Evolutionary conservation across 2,113 vertebrate species (phyloP).

Genomic region (Bostrychus sinensis): DNA sequence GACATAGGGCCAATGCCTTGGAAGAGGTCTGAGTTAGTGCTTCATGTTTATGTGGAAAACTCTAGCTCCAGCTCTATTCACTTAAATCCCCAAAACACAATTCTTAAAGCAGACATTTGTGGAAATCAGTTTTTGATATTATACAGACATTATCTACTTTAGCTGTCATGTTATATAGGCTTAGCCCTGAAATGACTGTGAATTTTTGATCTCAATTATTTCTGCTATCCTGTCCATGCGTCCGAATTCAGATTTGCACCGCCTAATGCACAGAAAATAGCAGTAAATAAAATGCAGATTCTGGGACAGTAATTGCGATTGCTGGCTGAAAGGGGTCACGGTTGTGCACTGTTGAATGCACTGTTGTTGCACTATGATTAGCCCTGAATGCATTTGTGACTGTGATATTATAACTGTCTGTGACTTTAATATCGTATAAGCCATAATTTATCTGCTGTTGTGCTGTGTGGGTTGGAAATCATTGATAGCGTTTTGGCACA

Average conservation of each 20-base stretch:
- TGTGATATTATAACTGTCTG: slow-evolving; percentile 54
- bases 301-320: slow-evolving; percentile 41
- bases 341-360: slow-evolving; percentile 37
- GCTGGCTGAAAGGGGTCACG: slow-evolving; percentile 58
- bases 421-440: slow-evolving; percentile 52
- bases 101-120: background rate
- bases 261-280: slow-evolving; percentile 40
- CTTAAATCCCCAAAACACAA: background rate
- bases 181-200: slow-evolving; percentile 15
- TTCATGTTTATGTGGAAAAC: too few species aligned
- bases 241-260: slow-evolving; percentile 16
- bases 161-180: background rate
- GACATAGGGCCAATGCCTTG: too few species aligned
- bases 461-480: slow-evolving; percentile 56
- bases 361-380: slow-evolving; percentile 59
- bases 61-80: too few species aligned
- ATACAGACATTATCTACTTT: background rate
- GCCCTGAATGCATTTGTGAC: slow-evolving; percentile 54
- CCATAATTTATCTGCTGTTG: slow-evolving; percentile 58
- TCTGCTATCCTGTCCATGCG: background rate
- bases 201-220: slow-evolving; percentile 15
- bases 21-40: too few species aligned
- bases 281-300: slow-evolving; percentile 58
- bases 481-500: slow-evolving; percentile 67
- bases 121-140: background rate